Conservation (phyloP, 2,888 invertebrate genomes). For the Sinodicranocentrus sp. region DNA sequence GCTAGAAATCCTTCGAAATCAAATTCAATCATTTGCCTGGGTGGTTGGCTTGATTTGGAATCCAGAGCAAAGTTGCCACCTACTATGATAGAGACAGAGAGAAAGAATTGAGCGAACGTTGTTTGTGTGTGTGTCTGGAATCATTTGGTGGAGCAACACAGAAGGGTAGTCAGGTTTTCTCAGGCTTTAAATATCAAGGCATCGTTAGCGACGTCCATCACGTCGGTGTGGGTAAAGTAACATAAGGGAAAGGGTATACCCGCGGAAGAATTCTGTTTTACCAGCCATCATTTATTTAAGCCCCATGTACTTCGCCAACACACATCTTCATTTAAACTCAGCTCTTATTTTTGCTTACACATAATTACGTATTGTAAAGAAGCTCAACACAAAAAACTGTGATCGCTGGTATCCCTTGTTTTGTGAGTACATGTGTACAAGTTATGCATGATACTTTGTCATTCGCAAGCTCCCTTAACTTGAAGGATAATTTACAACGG, state of each 20-base stretch:
- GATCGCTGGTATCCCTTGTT: too few relatives aligned
- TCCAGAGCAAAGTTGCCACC: constrained; percentile 41
- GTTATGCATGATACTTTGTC: too few relatives aligned
- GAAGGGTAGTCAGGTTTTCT: constrained; percentile 34
- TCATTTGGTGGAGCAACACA: background rate
- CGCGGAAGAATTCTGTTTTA: constrained; percentile 52
- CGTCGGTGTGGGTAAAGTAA: constrained; percentile 24
- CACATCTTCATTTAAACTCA: constrained; percentile 25
- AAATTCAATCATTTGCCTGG: constrained; percentile 67
- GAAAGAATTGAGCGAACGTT: constrained; percentile 29
- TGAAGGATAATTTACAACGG: too few relatives aligned
- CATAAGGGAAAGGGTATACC: constrained; percentile 7
- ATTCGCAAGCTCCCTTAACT: too few relatives aligned
- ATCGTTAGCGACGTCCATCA: constrained; percentile 62
- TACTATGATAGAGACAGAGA: constrained; percentile 9
- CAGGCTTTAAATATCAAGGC: constrained; percentile 57
- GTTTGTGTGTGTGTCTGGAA: constrained; percentile 48
- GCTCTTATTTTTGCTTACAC: background rate
- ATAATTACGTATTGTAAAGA: too few relatives aligned
- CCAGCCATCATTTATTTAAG: constrained; percentile 49
- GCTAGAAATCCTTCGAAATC: constrained; percentile 61
- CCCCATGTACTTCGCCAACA: constrained; percentile 8
- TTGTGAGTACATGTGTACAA: too few relatives aligned
- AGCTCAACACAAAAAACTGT: too few relatives aligned
- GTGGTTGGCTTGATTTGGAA: constrained; percentile 62